Evolutionary conservation across 2,888 invertebrate species (phyloP), one percentile per base, ranked within the genome.

Genomic region (Stenodera caucasica): DNA sequence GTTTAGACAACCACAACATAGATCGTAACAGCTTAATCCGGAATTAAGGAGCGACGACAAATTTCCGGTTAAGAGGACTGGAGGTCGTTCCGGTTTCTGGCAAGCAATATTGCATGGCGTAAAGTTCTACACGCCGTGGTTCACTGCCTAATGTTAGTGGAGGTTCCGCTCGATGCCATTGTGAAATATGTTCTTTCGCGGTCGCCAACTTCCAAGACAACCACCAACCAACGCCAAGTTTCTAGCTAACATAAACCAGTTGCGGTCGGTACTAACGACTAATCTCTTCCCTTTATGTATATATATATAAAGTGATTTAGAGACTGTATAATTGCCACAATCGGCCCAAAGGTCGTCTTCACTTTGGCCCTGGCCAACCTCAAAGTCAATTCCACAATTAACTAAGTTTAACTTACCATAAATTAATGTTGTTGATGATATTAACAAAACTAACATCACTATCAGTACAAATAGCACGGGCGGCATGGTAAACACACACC

Each of bases 221-320:
- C 73, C 72, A n/a, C n/a, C n/a, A n/a, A n/a, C n/a, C n/a, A n/a
- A n/a, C 40, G 21, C 40, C 73, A 75, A 76, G 71, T 76, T 76
- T 75, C 69, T 68, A 71, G 61, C 59, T 55, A 70, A 70, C 73
- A 73, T 73, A 72, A 74, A 75, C 68, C 71, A 70, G 68, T 58
- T 74, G 77, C 70, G 77, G 77, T 77, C 72, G 26, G 70, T 74
- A 70, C 74, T 68, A 75, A 75, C 76, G 75, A 75, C 77, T 78
- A 77, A 78, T 78, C 77, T 78, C 75, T 74, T 75, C 71, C 75
- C 67, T 73, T n/a, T n/a, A n/a, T n/a, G n/a, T n/a, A n/a, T n/a
- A n/a, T n/a, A n/a, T n/a, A n/a, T 72, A 76, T 74, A 75, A 75
- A 75, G 78, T 79, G 78, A 80, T 80, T 80, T 79, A 79, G 70